Percentiles rank a stretch among this genome's conserved stretches.
Evolutionary conservation across 2,888 invertebrate genomes (phyloP).

Genomic region (Drymonia ruficornis): DNA sequence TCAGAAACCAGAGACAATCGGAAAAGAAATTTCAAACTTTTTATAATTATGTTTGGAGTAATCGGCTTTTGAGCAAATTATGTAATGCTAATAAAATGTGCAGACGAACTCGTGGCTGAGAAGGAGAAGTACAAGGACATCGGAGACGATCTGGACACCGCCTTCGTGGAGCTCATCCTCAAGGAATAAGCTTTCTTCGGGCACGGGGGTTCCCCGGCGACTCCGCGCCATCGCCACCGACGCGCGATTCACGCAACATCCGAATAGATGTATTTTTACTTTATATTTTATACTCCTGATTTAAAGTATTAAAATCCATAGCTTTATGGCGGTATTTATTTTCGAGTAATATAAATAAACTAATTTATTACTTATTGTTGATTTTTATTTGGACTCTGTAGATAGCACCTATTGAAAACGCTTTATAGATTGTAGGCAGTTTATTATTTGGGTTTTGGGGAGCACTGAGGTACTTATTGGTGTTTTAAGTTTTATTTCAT

Average conservation of each 20-base stretch:
- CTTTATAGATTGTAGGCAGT: constrained; percentile 6
- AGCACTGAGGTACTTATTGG: neutral
- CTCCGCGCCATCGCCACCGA: constrained; percentile 42
- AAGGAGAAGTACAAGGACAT: constrained; percentile 99
- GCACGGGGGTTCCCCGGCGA: constrained; percentile 23
- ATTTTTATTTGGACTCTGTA: constrained; percentile 49
- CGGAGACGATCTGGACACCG: constrained; percentile 99
- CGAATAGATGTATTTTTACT: constrained; percentile 70
- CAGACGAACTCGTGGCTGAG: constrained; percentile 97
- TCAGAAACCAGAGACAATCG: constrained; percentile 14
- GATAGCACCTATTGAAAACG: constrained; percentile 6
- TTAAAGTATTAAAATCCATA: constrained; percentile 78
- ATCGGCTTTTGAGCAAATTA: constrained; percentile 18
- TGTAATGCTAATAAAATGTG: constrained; percentile 47
- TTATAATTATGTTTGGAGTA: constrained; percentile 18
- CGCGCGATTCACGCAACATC: constrained; percentile 66
- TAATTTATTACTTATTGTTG: constrained; percentile 70
- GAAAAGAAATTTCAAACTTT: neutral
- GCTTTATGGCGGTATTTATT: constrained; percentile 82
- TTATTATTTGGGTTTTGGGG: constrained; percentile 9
- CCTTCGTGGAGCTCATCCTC: constrained; percentile 97
- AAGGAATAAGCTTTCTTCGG: constrained; percentile 81
- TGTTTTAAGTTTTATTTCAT: too few relatives aligned
- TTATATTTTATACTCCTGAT: constrained; percentile 80
- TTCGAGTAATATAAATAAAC: constrained; percentile 77